Percentiles rank a stretch among this genome's conserved stretches.
phyloP scores from a whole-genome alignment of 2,113 vertebrate species.

The Megatriorchis doriae region DNA sequence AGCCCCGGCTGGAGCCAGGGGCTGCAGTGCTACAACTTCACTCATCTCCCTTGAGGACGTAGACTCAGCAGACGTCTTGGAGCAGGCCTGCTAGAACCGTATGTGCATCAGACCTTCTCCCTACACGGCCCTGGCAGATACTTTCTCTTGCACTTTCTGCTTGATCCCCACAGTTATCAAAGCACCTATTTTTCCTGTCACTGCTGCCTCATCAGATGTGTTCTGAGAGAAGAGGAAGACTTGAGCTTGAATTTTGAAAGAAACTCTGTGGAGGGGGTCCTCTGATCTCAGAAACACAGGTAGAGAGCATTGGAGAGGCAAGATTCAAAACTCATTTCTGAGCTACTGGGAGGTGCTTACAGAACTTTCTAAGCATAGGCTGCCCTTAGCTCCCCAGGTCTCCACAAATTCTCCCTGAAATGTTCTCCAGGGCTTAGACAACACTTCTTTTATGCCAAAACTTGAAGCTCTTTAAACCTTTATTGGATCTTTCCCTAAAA shows the following conservation, averaged over 20 bases:
- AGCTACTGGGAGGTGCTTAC: background rate
- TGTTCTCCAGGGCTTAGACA: background rate
- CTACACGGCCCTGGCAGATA: accelerated
- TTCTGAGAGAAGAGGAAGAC: background rate
- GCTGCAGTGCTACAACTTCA: background rate
- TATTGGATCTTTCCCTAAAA: background rate
- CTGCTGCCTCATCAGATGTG: background rate
- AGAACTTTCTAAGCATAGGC: background rate
- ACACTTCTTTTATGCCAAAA: background rate
- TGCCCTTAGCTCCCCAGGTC: background rate
- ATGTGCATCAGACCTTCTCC: background rate
- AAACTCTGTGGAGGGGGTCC: background rate
- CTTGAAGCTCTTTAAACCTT: background rate
- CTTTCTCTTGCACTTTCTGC: background rate
- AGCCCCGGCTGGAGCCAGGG: background rate
- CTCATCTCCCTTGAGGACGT: background rate
- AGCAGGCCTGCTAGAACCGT: background rate
- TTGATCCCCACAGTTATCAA: background rate
- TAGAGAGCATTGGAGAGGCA: background rate
- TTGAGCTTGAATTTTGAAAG: background rate
- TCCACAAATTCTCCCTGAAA: background rate
- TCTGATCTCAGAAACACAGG: background rate
- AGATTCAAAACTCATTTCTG: background rate
- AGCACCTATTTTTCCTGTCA: background rate
- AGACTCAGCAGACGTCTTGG: background rate